Conservation (phyloP, 2,797 vertebrate species). For the Gymnoscopelus braueri region DNA sequence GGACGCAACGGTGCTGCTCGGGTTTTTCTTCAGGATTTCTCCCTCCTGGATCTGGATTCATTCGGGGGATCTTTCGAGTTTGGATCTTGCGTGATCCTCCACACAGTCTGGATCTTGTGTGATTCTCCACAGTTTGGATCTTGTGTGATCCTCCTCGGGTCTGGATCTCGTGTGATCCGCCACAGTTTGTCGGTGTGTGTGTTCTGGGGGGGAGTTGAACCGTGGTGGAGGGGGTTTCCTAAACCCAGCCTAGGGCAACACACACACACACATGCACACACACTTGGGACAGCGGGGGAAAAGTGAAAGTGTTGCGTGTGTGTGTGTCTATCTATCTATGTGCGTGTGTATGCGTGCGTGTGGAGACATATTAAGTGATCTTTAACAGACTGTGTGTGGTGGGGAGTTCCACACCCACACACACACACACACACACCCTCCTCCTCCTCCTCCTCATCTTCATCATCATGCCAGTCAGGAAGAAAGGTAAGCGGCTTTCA, state of each 20-base stretch:
- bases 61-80: too few relatives aligned
- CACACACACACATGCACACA: conserved; percentile 17
- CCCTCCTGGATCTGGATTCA: too few relatives aligned
- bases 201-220: conserved; percentile 45
- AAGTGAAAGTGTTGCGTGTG: conserved; percentile 35
- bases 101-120: too few relatives aligned
- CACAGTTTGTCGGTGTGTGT: background rate
- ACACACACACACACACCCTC: too few relatives aligned
- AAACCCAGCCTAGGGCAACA: background rate
- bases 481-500: conserved; percentile 87
- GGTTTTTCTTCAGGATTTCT: too few relatives aligned
- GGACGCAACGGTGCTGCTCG: too few relatives aligned
- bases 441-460: background rate
- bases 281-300: conserved; percentile 3
- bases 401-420: background rate
- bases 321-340: too few relatives aligned
- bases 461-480: conserved; percentile 89
- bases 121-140: too few relatives aligned
- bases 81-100: too few relatives aligned
- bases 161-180: too few relatives aligned
- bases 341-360: too few relatives aligned
- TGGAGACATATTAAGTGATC: background rate
- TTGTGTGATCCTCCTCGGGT: too few relatives aligned
- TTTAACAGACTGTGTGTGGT: conserved; percentile 25
- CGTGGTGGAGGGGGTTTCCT: conserved; percentile 47